Percentiles rank a stretch among this genome's conserved stretches.
phyloP scores from a whole-genome alignment of 2,888 invertebrate species.

The Stegophylla sp. region DNA sequence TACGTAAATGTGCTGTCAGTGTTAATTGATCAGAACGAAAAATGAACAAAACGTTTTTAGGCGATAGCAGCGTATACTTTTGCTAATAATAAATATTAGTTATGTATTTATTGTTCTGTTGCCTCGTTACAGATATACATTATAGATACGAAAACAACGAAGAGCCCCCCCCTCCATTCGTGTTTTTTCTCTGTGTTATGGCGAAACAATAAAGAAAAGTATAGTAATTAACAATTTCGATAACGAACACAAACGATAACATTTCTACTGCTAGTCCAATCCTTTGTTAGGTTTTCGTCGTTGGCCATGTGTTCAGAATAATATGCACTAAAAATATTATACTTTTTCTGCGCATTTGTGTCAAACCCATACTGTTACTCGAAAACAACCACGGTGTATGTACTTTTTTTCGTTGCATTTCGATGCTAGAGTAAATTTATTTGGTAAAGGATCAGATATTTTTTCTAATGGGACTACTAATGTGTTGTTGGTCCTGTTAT shows the following conservation, averaged over 20 bases:
- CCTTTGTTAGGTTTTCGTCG: background rate
- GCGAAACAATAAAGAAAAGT: background rate
- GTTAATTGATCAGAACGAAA: conserved; percentile 14
- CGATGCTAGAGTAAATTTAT: background rate
- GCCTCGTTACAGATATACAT: background rate
- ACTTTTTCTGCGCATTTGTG: background rate
- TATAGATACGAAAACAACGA: background rate
- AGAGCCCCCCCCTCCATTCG: background rate
- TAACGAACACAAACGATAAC: background rate
- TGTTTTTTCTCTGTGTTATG: background rate
- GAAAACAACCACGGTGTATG: background rate
- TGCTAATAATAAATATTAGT: background rate
- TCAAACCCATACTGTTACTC: background rate
- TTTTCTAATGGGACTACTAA: background rate
- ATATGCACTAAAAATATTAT: background rate
- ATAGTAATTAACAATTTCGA: background rate
- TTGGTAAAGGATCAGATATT: background rate
- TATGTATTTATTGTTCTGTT: background rate
- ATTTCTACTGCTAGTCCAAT: background rate
- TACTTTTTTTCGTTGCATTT: background rate
- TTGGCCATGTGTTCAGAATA: background rate
- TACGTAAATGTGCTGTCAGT: background rate
- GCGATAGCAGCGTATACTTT: background rate
- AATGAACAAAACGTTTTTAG: background rate
- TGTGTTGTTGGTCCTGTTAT: conserved; percentile 12